Evolutionary conservation across 1,140 invertebrate genomes (phyloP).

Genomic region (Formica selysi): DNA sequence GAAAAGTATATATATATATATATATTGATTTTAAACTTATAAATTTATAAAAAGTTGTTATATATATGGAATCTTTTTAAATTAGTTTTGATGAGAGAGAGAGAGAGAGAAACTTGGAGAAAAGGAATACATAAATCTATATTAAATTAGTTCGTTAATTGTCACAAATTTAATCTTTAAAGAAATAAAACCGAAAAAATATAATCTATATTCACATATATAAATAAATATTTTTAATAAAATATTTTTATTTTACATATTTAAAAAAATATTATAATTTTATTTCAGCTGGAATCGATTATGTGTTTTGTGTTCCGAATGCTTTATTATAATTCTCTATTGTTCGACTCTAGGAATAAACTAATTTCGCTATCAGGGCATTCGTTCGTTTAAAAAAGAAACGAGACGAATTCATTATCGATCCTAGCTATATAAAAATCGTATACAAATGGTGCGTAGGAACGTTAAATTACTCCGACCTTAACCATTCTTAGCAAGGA

Average conservation of each 20-base stretch:
- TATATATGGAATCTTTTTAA: background rate
- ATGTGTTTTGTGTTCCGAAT: background rate
- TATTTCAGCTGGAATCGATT: background rate
- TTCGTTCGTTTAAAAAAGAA: conserved; percentile 8
- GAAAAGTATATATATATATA: no score
- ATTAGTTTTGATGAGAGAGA: background rate
- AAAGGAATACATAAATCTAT: background rate
- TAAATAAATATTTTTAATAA: conserved; percentile 18
- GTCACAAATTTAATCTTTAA: background rate
- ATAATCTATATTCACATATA: background rate
- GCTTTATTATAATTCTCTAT: background rate
- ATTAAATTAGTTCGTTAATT: background rate
- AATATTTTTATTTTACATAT: background rate
- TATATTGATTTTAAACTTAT: background rate
- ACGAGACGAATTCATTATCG: conserved; percentile 25
- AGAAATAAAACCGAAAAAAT: background rate
- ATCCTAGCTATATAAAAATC: conserved; percentile 28
- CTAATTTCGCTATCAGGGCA: background rate
- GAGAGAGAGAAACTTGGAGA: background rate
- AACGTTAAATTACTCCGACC: conserved; percentile 67
- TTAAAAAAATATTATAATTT: background rate
- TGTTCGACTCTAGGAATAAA: background rate
- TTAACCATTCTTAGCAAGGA: conserved; percentile 72
- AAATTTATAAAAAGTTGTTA: background rate
- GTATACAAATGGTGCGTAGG: conserved; percentile 22